Conservation (phyloP, 1,140 invertebrate genomes). For the Zaprionus camerounensis region DNA sequence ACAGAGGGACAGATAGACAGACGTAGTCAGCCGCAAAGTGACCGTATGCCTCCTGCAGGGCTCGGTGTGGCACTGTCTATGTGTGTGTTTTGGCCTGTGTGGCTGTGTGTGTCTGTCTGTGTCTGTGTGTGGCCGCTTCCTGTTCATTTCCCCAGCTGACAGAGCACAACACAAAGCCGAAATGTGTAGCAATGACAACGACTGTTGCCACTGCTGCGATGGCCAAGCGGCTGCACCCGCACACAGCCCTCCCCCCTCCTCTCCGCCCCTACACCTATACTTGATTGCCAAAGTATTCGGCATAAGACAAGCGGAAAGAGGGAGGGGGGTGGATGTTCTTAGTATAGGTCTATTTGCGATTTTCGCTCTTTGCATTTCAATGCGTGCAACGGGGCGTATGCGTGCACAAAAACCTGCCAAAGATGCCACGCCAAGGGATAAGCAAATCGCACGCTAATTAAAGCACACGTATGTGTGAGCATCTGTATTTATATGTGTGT, state of each 20-base stretch:
- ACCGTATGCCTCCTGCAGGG: constrained; percentile 5
- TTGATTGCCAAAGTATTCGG: too few relatives aligned
- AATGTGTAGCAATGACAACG: constrained; percentile 14
- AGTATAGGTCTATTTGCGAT: background rate
- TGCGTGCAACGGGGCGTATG: background rate
- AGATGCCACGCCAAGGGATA: background rate
- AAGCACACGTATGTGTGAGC: background rate
- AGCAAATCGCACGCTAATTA: background rate
- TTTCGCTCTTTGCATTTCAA: background rate
- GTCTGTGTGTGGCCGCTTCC: constrained; percentile 4
- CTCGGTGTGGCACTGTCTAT: background rate
- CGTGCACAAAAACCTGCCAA: background rate
- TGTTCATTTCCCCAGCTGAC: constrained; percentile 35
- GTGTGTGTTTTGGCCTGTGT: background rate
- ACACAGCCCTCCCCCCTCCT: background rate
- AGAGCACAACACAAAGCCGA: constrained; percentile 11
- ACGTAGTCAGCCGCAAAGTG: background rate
- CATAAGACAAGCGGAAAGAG: too few relatives aligned
- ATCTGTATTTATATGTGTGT: background rate
- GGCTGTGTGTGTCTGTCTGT: background rate
- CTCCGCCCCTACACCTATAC: too few relatives aligned
- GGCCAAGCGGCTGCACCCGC: background rate
- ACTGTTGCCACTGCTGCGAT: background rate
- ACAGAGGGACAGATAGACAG: background rate
- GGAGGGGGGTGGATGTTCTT: background rate